Evolutionary conservation across 2,113 vertebrate genomes (phyloP).

Genomic region (Eonycteris spelaea): DNA sequence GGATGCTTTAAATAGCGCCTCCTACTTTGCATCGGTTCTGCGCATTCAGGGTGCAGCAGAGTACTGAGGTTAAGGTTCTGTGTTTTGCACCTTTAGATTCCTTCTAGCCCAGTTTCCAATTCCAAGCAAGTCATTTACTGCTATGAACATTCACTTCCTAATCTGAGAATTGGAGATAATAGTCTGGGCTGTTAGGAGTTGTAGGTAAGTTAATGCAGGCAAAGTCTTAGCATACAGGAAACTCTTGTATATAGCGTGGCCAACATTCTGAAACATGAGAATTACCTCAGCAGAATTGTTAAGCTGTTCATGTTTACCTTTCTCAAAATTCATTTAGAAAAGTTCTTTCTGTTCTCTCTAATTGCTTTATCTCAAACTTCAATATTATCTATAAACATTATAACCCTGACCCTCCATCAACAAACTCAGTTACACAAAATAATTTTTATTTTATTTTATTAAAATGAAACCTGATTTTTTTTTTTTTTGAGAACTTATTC

Average conservation of each 20-base stretch:
- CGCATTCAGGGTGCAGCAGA: not conserved
- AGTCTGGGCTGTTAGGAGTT: not conserved
- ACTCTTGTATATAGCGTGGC: not conserved
- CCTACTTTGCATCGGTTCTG: not conserved
- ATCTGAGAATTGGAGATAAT: not conserved
- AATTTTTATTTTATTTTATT: not conserved
- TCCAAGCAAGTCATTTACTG: not conserved
- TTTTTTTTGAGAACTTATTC: not conserved
- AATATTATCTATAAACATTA: not conserved
- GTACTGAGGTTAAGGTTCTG: not conserved
- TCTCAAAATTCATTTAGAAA: not conserved
- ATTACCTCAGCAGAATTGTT: not conserved
- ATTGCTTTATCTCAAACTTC: not conserved
- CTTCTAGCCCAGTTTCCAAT: not conserved
- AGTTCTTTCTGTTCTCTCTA: not conserved
- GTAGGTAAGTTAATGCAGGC: not conserved
- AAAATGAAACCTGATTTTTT: not conserved
- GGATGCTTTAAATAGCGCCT: not conserved
- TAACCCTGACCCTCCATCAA: not conserved
- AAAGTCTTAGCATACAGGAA: not conserved
- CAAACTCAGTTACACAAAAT: not conserved
- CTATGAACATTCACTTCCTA: not conserved
- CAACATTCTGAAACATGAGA: not conserved
- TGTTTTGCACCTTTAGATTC: not conserved
- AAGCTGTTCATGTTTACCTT: slow-evolving; percentile 24